Evolutionary conservation across 1,140 invertebrate species (phyloP).

Genomic region (Orussus abietinus): DNA sequence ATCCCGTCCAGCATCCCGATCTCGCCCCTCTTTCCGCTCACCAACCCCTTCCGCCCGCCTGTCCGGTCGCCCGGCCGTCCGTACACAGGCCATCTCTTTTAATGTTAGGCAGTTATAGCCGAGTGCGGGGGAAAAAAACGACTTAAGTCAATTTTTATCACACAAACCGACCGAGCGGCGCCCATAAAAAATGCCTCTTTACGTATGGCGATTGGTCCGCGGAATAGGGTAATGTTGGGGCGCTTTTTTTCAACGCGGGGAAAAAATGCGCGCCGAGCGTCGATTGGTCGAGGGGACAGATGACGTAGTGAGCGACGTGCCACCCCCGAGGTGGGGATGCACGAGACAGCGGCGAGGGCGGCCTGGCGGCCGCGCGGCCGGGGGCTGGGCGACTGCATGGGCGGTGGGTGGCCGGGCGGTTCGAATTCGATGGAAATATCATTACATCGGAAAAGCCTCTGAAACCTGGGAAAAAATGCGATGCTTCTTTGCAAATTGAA

Average conservation of each 20-base stretch:
- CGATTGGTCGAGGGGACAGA: slow-evolving; percentile 56
- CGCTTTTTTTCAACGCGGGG: slow-evolving; percentile 38
- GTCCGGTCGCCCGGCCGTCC: slow-evolving; percentile 28
- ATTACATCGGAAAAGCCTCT: slow-evolving; percentile 42
- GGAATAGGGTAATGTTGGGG: slow-evolving; percentile 49
- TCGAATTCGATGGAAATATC: slow-evolving; percentile 50
- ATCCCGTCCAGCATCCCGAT: slow-evolving; percentile 16
- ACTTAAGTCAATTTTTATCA: slow-evolving; percentile 56
- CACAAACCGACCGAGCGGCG: slow-evolving; percentile 50
- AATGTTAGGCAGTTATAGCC: slow-evolving; percentile 55
- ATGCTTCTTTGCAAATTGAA: slow-evolving; percentile 1
- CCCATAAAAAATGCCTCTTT: slow-evolving; percentile 57
- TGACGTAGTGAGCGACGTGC: slow-evolving; percentile 56
- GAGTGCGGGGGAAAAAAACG: slow-evolving; percentile 30
- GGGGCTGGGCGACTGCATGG: slow-evolving; percentile 19
- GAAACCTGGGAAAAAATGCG: slow-evolving; percentile 19
- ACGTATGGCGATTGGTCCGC: slow-evolving; percentile 56
- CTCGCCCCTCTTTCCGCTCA: slow-evolving; percentile 23
- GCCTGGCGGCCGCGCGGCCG: slow-evolving; percentile 29
- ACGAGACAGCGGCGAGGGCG: slow-evolving; percentile 31
- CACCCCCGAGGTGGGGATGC: slow-evolving; percentile 42
- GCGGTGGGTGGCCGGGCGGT: slow-evolving; percentile 19
- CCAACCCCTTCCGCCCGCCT: slow-evolving; percentile 12
- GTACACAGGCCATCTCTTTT: slow-evolving; percentile 54
- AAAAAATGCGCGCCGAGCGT: slow-evolving; percentile 53